Evolutionary conservation across 2,113 vertebrate genomes (phyloP), one percentile per base, ranked within the genome.

Genomic region (Trinectes maculatus): DNA sequence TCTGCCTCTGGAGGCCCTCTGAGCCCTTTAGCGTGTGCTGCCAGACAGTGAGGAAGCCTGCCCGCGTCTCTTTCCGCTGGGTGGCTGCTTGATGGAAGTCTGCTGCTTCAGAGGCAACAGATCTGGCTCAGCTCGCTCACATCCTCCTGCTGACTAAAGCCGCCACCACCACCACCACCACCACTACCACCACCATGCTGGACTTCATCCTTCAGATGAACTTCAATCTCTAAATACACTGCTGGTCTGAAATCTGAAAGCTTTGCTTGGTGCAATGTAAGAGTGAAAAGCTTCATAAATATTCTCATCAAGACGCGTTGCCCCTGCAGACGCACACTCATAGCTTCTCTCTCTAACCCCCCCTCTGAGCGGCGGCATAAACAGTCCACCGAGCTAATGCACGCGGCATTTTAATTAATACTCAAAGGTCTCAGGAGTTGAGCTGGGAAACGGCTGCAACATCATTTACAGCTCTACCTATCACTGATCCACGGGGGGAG

Each of bases 391-490:
- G 44, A 79, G 64, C 48, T 62, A 57, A 82, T 66, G 76, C 54
- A 74, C 26, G 53, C 78, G 67, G 80, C 69, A 82, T 87, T 83
- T 83, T 72, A 88, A 88, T 85, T 68, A 78, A 85, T 70, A 62
- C 63, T 76, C 55, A 52, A 81, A 79, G 68, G 71, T 82, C 79
- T 77, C 72, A 2, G 58, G 73, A 73, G 78, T 44, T 59, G 54
- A 69, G 33, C 58, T 51, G 21, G 53, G 71, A 75, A 80, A 74
- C 65, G 48, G 22, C 25, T n/a, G 73, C 44, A 73, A 54, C 64
- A 58, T 79, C 55, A 80, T 76, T 72, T 61, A 56, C 43, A 71
- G 74, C 49, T 21, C 46, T 55, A 74, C 57, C 71, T 53, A 65
- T 66, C 74, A 71, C 55, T n/a, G 54, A 71, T 72, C 34, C 26